Base-by-base conservation (phyloP, 2,113 vertebrate genomes). In the Delphinus delphis region DNA sequence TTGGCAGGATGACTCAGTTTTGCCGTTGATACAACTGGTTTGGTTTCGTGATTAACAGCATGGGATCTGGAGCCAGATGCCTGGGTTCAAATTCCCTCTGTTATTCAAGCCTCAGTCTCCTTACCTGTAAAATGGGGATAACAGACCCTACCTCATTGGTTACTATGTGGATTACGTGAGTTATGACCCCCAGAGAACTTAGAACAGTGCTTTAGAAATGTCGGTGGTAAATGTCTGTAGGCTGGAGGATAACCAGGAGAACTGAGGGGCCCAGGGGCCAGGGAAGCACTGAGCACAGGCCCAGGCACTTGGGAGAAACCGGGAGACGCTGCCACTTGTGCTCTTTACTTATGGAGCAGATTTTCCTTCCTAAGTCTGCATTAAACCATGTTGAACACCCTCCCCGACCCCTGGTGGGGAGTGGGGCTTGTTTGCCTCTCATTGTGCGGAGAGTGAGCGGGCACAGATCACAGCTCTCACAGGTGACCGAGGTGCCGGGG, bases 251-350 rank as follows among this genome's bases (percentile, higher is more conserved):
- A 33, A 58, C 44, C 26, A 44, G 2, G 15, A 26, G 17, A 7
- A 15, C 31, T 5, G 79, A 58, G 77, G 8, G 21, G 8, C 2
- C 44, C 3, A 0, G 8, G 2, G 17, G 28, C 62, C 62, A 0
- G 53, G 77, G 53, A 58, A 3, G 53, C 8, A 4, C 65, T 2
- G 41, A 26, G 44, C 62, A 2, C 0, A 1, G 18, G 17, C 55
- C 70, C 3, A 0, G 4, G 21, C 1, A 0, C 26, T 3, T 8
- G 58, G 88, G 33, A 28, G 8, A 18, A 10, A 17, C 11, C 0
- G 0, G 21, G 6, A 60, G 28, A 31, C 6, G 25, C 5, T 0
- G 5, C 21, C 58, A 41, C 20, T 18, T 20, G 1, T 0, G 36
- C 3, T 31, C 47, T 3, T 62, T 4, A 5, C 26, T n/a, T 3